These are phyloP conservation scores for Atethmia centrago DNA, from an alignment of 2,888 invertebrate species.

Conservation along the genomic window DNA sequence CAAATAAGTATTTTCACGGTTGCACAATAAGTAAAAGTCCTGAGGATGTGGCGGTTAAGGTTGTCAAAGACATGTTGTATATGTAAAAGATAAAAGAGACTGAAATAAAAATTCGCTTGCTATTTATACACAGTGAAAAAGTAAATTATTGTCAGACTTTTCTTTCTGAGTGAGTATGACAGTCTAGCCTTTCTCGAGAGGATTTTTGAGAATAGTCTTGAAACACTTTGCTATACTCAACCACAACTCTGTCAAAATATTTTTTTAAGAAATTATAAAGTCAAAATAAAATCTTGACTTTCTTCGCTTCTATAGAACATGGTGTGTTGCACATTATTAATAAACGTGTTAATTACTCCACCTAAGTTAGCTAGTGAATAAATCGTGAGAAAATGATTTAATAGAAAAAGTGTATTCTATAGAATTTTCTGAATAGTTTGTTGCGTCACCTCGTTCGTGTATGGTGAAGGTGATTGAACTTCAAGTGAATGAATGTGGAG, in stretches of 20 bases:
- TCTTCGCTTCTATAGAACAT: not conserved
- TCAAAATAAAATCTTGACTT: not conserved
- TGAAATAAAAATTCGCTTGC: not conserved
- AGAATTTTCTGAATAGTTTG: slow-evolving; percentile 44
- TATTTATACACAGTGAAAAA: not conserved
- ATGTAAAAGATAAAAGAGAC: not conserved
- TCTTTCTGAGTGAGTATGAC: not conserved
- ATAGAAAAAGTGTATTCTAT: slow-evolving; percentile 41
- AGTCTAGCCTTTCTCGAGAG: not conserved
- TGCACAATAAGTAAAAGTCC: slow-evolving; percentile 51
- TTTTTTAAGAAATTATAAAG: not conserved
- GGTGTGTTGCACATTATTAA: slow-evolving; percentile 18
- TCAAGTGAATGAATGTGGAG: slow-evolving; percentile 22
- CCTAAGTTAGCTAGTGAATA: slow-evolving; percentile 26
- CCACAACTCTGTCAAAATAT: not conserved
- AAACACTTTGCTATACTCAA: not conserved
- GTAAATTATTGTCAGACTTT: not conserved
- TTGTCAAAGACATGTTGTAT: slow-evolving; percentile 24
- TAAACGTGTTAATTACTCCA: slow-evolving; percentile 31
- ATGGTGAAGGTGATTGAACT: slow-evolving; percentile 51
- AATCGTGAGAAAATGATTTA: slow-evolving; percentile 46
- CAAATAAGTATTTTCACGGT: slow-evolving; percentile 58
- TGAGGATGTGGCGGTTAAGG: slow-evolving; percentile 24
- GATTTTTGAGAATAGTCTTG: not conserved
- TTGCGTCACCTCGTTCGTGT: slow-evolving; percentile 14